These are phyloP conservation scores for Tachysurus fulvidraco DNA, from an alignment of 2,113 vertebrate species.

Conservation along the genomic window DNA sequence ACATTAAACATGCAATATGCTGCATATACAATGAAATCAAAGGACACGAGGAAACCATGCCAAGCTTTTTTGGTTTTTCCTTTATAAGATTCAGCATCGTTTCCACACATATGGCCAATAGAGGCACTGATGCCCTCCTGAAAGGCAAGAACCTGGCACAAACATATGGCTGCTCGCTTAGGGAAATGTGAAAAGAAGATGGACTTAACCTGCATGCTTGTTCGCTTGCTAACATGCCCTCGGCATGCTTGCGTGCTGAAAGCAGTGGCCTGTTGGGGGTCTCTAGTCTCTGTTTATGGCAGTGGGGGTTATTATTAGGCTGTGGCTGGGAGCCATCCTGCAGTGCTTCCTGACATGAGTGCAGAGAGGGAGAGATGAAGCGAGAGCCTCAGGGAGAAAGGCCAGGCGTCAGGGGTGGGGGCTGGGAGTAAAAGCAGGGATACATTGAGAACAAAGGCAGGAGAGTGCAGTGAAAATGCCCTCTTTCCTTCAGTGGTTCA, in stretches of 20 bases:
- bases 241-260: conserved; percentile 1
- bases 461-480: conserved; percentile 34
- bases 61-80: conserved; percentile 24
- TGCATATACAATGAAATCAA: conserved; percentile 20
- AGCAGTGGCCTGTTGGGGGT: conserved; percentile 63
- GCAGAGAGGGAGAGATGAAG: conserved; percentile 47
- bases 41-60: conserved; percentile 31
- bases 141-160: neutral
- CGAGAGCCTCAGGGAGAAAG: conserved; percentile 47
- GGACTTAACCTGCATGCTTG: conserved; percentile 49
- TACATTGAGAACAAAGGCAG: conserved; percentile 47
- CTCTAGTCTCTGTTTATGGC: conserved; percentile 72
- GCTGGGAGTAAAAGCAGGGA: conserved; percentile 57
- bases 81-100: conserved; percentile 31
- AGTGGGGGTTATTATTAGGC: conserved; percentile 68
- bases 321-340: conserved; percentile 59
- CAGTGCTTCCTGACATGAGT: conserved; percentile 58
- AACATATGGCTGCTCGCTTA: conserved; percentile 50
- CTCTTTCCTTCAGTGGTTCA: conserved; percentile 19
- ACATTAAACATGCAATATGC: conserved; percentile 24
- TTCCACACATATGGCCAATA: conserved; percentile 26
- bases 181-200: conserved; percentile 57
- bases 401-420: conserved; percentile 56
- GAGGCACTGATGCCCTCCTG: conserved; percentile 1
- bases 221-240: conserved; percentile 33